A percentile compares a stretch with the other conserved stretches of the same genome.
Conservation (phyloP, 1,140 invertebrate species). For the Calephelis virginiensis region DNA sequence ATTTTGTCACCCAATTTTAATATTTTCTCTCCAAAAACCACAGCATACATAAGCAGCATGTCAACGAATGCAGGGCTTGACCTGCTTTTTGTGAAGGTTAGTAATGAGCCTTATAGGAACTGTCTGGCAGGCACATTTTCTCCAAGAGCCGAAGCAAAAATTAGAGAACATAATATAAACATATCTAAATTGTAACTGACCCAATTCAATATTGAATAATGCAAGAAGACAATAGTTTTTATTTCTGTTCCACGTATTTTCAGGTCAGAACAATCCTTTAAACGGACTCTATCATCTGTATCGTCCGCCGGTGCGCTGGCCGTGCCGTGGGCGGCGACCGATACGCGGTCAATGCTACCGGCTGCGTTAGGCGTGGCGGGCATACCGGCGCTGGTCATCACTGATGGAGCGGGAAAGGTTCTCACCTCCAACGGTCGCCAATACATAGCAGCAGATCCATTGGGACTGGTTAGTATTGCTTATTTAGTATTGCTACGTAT, state of each 20-base stretch:
- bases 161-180: too few relatives aligned
- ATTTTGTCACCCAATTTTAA: too few relatives aligned
- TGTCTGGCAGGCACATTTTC: too few relatives aligned
- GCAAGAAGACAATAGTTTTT: not conserved
- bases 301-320: conserved; percentile 45
- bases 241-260: not conserved
- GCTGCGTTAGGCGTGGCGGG: conserved; percentile 61
- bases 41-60: too few relatives aligned
- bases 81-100: too few relatives aligned
- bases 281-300: conserved; percentile 54
- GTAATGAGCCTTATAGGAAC: too few relatives aligned
- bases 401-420: conserved; percentile 47
- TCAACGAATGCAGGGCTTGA: too few relatives aligned
- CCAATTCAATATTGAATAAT: not conserved
- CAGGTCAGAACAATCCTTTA: conserved; percentile 68
- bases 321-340: conserved; percentile 55
- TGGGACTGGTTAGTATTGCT: conserved; percentile 47
- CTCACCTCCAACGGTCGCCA: conserved; percentile 58
- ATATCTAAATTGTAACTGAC: too few relatives aligned
- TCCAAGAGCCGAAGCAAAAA: too few relatives aligned
- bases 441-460: conserved; percentile 53
- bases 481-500: too few relatives aligned
- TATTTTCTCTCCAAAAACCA: too few relatives aligned
- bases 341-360: conserved; percentile 47
- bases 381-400: conserved; percentile 64